Conservation (phyloP, 2,797 vertebrate genomes). For the Coluber constrictor region DNA sequence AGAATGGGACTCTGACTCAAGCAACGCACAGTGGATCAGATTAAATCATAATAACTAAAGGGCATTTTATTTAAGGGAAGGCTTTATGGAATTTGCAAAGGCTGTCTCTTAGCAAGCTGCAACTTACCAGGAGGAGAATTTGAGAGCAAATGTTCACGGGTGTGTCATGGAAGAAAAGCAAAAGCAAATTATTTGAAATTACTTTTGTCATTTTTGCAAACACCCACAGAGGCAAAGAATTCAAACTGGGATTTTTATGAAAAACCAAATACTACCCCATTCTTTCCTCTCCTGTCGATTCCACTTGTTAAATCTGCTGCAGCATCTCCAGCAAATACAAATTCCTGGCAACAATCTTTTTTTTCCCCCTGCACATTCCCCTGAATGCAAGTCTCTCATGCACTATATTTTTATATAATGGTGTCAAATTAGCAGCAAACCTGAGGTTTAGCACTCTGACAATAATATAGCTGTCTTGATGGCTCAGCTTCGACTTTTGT, state of each 20-base stretch:
- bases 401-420: slow-evolving; percentile 54
- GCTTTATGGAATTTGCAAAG: background rate
- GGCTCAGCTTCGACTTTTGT: slow-evolving; percentile 61
- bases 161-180: background rate
- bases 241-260: slow-evolving; percentile 22
- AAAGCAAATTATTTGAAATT: background rate
- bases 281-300: slow-evolving; percentile 36
- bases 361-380: slow-evolving; percentile 37
- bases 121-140: background rate
- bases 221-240: background rate
- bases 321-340: slow-evolving; percentile 39
- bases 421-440: slow-evolving; percentile 65
- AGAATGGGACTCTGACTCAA: background rate
- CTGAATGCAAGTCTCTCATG: slow-evolving; percentile 48
- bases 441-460: slow-evolving; percentile 61
- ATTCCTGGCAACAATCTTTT: slow-evolving; percentile 36
- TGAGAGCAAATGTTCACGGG: background rate
- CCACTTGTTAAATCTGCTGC: slow-evolving; percentile 18
- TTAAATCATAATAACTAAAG: background rate
- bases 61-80: background rate
- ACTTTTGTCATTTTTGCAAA: background rate
- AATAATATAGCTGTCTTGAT: slow-evolving; percentile 70
- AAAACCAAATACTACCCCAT: background rate
- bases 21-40: background rate
- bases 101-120: background rate